These are phyloP conservation scores for Crioceris asparagi DNA, from an alignment of 2,888 invertebrate species.

Conservation along the genomic window DNA sequence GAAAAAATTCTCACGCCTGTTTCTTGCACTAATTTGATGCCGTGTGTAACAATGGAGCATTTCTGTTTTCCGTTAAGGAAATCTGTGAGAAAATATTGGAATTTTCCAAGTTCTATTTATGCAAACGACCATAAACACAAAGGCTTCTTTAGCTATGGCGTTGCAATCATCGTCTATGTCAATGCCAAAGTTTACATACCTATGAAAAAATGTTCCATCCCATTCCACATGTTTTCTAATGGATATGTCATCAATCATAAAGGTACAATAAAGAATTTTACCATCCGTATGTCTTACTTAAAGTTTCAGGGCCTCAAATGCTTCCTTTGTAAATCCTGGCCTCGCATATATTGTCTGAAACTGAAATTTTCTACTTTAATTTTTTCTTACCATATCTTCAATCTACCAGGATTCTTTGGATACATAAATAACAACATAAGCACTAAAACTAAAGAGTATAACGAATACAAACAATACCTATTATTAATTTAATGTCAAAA, in stretches of 20 bases:
- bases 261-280: constrained; percentile 12
- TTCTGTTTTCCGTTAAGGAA: constrained; percentile 20
- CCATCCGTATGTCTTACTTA: constrained; percentile 13
- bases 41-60: constrained; percentile 18
- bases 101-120: constrained; percentile 24
- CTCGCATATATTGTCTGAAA: too few relatives aligned
- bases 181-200: constrained; percentile 24
- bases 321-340: constrained; percentile 26
- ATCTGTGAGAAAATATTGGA: constrained; percentile 24
- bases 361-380: too few relatives aligned
- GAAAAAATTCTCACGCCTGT: too few relatives aligned
- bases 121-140: constrained; percentile 21
- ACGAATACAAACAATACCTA: too few relatives aligned
- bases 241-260: constrained; percentile 26
- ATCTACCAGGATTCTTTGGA: too few relatives aligned
- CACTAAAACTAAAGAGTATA: too few relatives aligned
- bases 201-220: constrained; percentile 25
- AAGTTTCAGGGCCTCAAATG: constrained; percentile 18
- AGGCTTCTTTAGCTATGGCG: constrained; percentile 21
- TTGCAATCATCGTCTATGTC: constrained; percentile 18
- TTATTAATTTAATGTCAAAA: too few relatives aligned
- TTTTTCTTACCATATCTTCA: too few relatives aligned
- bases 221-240: constrained; percentile 23
- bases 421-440: too few relatives aligned
- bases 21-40: constrained; percentile 16